Percentiles rank a stretch among this genome's conserved stretches.
phyloP scores from a whole-genome alignment of 37 sponge, comb jelly and placozoan genomes.

The Eunapius fragilis region DNA sequence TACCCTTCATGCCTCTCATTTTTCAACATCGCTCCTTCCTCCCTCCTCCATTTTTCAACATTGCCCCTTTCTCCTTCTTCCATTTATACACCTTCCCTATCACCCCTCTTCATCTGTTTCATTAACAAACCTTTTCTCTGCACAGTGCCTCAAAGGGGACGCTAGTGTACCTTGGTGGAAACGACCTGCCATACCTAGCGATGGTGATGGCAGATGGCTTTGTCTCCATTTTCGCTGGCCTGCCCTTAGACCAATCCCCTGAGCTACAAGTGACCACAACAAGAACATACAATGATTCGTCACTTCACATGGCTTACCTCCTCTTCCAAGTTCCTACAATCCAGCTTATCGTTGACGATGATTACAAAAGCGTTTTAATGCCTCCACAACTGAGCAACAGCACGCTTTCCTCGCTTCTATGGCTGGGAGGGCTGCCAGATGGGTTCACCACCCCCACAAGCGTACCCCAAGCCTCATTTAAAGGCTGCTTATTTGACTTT shows the following conservation, averaged over 20 bases:
- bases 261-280: background rate
- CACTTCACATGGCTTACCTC: slow-evolving; percentile 16
- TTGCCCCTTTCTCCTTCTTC: background rate
- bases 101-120: background rate
- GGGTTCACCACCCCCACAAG: background rate
- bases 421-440: slow-evolving; percentile 49
- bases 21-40: no score
- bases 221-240: background rate
- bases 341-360: slow-evolving; percentile 11
- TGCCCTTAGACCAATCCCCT: background rate
- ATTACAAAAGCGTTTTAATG: background rate
- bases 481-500: slow-evolving; percentile 47
- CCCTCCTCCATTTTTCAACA: background rate
- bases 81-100: background rate
- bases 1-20: no score
- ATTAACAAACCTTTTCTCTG: background rate
- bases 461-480: slow-evolving; percentile 21
- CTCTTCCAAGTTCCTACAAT: slow-evolving; percentile 3
- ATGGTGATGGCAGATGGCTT: background rate
- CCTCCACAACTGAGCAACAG: background rate
- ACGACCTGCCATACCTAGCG: background rate
- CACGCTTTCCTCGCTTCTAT: slow-evolving; percentile 11
- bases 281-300: slow-evolving; percentile 27
- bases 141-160: background rate
- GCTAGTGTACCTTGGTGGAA: background rate